Evolutionary conservation across 1,140 invertebrate species (phyloP), one percentile per base, ranked within the genome.

Genomic region (Drosophila virilis): DNA sequence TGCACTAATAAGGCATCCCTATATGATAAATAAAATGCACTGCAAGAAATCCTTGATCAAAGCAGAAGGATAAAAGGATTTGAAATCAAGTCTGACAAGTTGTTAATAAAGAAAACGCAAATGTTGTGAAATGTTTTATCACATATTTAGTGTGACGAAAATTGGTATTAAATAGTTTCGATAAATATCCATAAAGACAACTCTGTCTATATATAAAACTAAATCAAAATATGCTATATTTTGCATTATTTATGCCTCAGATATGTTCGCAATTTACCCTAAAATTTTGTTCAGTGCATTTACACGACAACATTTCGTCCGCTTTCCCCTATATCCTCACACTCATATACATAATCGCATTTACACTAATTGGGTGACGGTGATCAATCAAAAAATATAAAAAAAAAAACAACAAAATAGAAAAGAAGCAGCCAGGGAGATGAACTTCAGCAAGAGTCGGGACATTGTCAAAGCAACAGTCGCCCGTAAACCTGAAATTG

Each of bases 361-460:
- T 89, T 89, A 90, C 85, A 89, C 88, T 90, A 90, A 90, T 90
- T 90, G 80, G 88, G 62, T 88, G 88, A 80, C 60, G 88, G 88
- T 90, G 82, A 90, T 90, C 88, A 86, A 90, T 90, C 88, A 90
- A 90, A 80, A 58, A 70, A 66, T 28, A 69, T 28, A 69, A 48
- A 57, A 61, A 77, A 48, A 51, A 35, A 48, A 46, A 8, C 46
- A 32, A 51, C 48, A 45, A 43, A 69, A 59, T 65, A 35, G 57
- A 80, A 61, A 13, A 38, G 9, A 57, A 42, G 15, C 15, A 35
- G 33, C 9, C 7, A 33, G 13, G 42, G 55, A 62, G 37, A 57
- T 28, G 12, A 50, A 50, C 32, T 57, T 66, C 51, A 50, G 28
- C 43, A 50, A 43, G 69, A 57, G 45, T 32, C 65, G 35, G 64